These are phyloP conservation scores for Asarcornis scutulata DNA, from an alignment of 2,113 vertebrate genomes.

Conservation along the genomic window DNA sequence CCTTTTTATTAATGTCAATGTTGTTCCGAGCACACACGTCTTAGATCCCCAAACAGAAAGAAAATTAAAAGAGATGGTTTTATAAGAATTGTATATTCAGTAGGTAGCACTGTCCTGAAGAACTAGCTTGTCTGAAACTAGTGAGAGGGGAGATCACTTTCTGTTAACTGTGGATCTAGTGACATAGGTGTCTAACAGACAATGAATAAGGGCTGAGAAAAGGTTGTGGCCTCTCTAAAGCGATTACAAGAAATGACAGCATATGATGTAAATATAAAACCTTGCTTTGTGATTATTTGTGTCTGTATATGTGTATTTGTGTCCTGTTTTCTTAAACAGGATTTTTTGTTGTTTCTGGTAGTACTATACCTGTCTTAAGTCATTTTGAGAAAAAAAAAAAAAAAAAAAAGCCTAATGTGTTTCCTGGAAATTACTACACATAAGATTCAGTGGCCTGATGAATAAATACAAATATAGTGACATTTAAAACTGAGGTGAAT, in stretches of 20 bases:
- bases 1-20: constrained; percentile 67
- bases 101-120: neutral
- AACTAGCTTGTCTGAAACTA: neutral
- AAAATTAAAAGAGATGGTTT: constrained; percentile 5
- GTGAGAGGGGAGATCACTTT: neutral
- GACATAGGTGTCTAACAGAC: neutral
- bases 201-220: neutral
- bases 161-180: neutral
- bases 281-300: neutral
- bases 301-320: neutral
- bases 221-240: neutral
- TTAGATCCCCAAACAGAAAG: constrained; percentile 14
- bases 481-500: neutral
- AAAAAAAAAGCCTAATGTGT: neutral
- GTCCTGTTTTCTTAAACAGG: neutral
- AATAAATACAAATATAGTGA: neutral
- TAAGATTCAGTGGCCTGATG: neutral
- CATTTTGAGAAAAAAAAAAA: neutral
- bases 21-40: constrained; percentile 43
- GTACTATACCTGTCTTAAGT: neutral
- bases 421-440: constrained; percentile 4
- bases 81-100: neutral
- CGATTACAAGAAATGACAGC: neutral
- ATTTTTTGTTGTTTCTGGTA: neutral
- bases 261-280: neutral